phyloP scores from a whole-genome alignment of 2,888 invertebrate species.

The Polyommatus icarus region DNA sequence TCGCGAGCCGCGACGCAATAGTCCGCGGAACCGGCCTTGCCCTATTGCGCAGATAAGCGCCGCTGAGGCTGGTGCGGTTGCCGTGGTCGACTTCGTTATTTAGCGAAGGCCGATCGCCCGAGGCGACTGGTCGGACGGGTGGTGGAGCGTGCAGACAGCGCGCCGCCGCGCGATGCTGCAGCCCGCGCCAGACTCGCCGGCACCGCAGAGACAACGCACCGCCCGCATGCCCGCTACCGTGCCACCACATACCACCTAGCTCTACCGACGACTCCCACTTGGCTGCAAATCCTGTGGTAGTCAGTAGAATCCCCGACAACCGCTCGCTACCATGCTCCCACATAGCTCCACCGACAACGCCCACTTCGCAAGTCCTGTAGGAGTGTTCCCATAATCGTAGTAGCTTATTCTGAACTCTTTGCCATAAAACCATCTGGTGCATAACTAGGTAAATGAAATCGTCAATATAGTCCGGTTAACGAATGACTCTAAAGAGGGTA shows the following conservation, averaged over 20 bases:
- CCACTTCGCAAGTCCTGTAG: not conserved
- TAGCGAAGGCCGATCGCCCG: constrained; percentile 79
- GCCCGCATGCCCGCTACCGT: constrained; percentile 62
- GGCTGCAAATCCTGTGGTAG: not conserved
- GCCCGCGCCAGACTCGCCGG: constrained; percentile 72
- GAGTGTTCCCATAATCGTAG: not conserved
- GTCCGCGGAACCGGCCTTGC: constrained; percentile 72
- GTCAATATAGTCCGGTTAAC: no score
- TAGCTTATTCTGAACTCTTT: no score
- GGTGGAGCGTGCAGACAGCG: constrained; percentile 77
- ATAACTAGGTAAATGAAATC: no score
- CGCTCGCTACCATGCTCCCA: not conserved
- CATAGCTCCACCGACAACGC: not conserved
- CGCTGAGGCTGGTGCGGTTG: constrained; percentile 73
- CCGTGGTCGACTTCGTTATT: constrained; percentile 72
- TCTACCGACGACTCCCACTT: constrained; percentile 64
- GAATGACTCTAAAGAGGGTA: no score
- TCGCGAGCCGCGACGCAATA: constrained; percentile 53
- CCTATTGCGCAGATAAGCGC: constrained; percentile 77
- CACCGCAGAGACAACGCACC: constrained; percentile 67
- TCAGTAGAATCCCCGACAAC: not conserved
- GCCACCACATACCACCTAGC: constrained; percentile 50
- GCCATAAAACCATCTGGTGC: no score
- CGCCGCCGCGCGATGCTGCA: constrained; percentile 68
- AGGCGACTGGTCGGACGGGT: constrained; percentile 79